Base-by-base conservation (phyloP, 2,113 vertebrate genomes). In the Chrysemys picta region DNA sequence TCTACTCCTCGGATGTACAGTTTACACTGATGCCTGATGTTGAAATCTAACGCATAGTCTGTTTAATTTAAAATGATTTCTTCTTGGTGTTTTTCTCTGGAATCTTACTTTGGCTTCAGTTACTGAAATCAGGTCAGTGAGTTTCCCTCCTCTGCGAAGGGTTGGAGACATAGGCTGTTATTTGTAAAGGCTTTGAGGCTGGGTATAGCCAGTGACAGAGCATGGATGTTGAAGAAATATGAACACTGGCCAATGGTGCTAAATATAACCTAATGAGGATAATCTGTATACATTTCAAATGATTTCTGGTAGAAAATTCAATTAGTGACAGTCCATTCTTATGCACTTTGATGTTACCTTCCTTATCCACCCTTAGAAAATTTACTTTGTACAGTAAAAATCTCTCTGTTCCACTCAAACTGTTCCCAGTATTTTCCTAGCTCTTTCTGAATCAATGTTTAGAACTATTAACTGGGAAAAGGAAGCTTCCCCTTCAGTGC, bases 71-170 rank as follows among this genome's bases (percentile, higher is more conserved):
- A 72, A 72, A 45, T 5, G 0, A 75, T 72, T 93, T 47, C 76
- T 85, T 16, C 82, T 90, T 82, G 80, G 49, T 93, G 42, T 91
- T 42, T 89, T 72, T 78, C 8, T 86, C 82, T 56, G 17, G 54
- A 83, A 91, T 84, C 4, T 80, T 96, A 86, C 54, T 91, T 89
- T 89, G 8, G 90, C 94, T 88, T 97, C 84, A 90, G 54, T 49
- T 92, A 72, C 31, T 93, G 92, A 85, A 83, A 96, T 83, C 92
- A 92, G 89, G 88, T 96, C 94, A 93, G 50, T 54, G 49, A 82
- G 35, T 87, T 52, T 17, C 89, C 72, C 72, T 87, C 72, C 38
- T 85, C 92, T 78, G 84, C 85, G 92, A 87, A 95, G 86, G 72
- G 83, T 8, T 84, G 87, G 56, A 89, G 89, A 82, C 85, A 47